A percentile compares a stretch with the other conserved stretches of the same genome.
Evolutionary conservation across 2,888 invertebrate species (phyloP).

Genomic region (Hipparchia semele): DNA sequence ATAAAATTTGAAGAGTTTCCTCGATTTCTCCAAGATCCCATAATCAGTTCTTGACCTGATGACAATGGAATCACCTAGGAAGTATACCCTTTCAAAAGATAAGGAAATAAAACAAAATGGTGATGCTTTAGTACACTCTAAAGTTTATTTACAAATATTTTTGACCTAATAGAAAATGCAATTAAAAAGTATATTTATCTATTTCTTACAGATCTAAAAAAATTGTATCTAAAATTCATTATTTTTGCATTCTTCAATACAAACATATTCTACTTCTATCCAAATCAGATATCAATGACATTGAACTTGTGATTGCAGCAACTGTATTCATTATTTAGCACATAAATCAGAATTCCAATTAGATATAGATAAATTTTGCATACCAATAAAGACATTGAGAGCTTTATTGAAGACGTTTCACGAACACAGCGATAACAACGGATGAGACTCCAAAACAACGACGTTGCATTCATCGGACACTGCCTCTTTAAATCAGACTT

Average conservation of each 20-base stretch:
- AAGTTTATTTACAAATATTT: too few relatives aligned
- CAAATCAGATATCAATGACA: not conserved
- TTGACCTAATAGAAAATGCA: too few relatives aligned
- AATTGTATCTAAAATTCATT: not conserved
- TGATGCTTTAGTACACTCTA: too few relatives aligned
- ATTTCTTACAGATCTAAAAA: too few relatives aligned
- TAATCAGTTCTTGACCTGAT: too few relatives aligned
- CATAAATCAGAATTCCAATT: constrained; percentile 9
- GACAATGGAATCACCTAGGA: too few relatives aligned
- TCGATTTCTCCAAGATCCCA: too few relatives aligned
- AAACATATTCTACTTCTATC: too few relatives aligned
- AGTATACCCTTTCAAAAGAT: too few relatives aligned
- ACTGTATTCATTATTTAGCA: not conserved
- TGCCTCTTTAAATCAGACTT: constrained; percentile 26
- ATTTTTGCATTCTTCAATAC: not conserved
- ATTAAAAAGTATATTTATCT: too few relatives aligned
- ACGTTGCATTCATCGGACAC: constrained; percentile 29
- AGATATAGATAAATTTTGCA: constrained; percentile 2
- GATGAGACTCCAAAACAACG: constrained; percentile 34
- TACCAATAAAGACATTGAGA: constrained; percentile 55
- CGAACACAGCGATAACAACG: constrained; percentile 52
- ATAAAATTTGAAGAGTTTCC: too few relatives aligned
- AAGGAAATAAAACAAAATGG: too few relatives aligned
- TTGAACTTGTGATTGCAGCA: constrained; percentile 8
- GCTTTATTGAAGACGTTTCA: constrained; percentile 54